Conservation (phyloP, 2,113 vertebrate genomes). For the Saguinus imperator region DNA sequence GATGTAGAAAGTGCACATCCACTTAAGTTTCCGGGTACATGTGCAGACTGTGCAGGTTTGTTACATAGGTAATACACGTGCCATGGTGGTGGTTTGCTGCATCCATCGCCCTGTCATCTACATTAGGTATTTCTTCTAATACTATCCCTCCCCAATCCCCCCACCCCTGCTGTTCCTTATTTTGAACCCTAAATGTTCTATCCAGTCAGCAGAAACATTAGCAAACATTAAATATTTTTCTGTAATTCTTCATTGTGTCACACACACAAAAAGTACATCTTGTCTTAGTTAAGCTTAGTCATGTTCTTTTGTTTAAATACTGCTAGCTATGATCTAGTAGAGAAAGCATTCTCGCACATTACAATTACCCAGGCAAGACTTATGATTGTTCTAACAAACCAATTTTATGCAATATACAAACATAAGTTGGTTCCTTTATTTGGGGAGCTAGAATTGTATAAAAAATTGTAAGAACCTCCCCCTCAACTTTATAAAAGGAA, state of each 20-base stretch:
- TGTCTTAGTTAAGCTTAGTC: neutral
- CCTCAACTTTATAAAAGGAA: neutral
- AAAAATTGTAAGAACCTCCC: neutral
- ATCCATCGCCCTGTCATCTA: too few species aligned
- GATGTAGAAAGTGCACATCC: neutral
- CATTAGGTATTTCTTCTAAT: too few species aligned
- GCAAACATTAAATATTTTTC: neutral
- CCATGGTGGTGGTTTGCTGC: too few species aligned
- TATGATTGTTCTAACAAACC: neutral
- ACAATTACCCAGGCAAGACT: neutral
- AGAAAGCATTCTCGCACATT: neutral
- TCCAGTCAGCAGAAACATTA: neutral
- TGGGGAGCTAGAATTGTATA: neutral
- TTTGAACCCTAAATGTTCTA: neutral
- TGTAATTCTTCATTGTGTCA: neutral
- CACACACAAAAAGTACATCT: neutral
- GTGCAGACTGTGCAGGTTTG: too few species aligned
- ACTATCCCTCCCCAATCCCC: too few species aligned
- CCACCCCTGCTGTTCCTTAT: neutral
- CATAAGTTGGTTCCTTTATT: neutral
- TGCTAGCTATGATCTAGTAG: neutral
- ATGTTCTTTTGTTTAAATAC: neutral
- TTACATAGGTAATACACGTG: too few species aligned
- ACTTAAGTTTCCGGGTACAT: too few species aligned
- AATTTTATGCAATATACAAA: neutral